Conservation (phyloP, 2,797 vertebrate species). For the Carapus acus region DNA sequence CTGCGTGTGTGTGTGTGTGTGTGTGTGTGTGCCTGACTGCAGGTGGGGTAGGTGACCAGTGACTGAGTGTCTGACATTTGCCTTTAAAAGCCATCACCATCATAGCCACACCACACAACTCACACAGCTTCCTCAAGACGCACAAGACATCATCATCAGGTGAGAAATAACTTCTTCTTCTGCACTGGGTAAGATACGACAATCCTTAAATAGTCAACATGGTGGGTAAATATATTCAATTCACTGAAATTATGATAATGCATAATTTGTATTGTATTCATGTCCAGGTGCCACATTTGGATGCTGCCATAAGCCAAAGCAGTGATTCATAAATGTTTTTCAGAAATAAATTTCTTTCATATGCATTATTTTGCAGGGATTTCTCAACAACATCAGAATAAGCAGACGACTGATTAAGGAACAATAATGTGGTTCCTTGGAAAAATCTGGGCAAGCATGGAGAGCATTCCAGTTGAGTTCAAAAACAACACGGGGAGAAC, state of each 20-base stretch:
- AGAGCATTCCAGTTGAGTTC: slow-evolving; percentile 59
- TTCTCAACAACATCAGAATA: background rate
- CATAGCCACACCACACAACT: slow-evolving; percentile 21
- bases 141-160: slow-evolving; percentile 31
- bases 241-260: no score
- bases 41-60: slow-evolving; percentile 37
- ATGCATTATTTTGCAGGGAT: slow-evolving; percentile 1
- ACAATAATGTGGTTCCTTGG: slow-evolving; percentile 64
- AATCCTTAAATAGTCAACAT: no score
- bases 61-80: slow-evolving; percentile 26
- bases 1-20: slow-evolving; percentile 18
- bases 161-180: slow-evolving; percentile 30
- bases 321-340: no score
- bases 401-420: background rate
- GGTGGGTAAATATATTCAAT: no score
- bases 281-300: background rate
- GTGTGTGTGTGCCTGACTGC: slow-evolving; percentile 37
- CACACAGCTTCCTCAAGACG: slow-evolving; percentile 11
- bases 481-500: slow-evolving; percentile 42
- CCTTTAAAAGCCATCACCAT: slow-evolving; percentile 45
- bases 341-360: no score
- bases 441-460: slow-evolving; percentile 59
- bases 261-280: background rate
- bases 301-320: background rate
- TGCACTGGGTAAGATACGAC: no score